Conservation (phyloP, 2,888 invertebrate genomes). For the Nycteola revayana region DNA sequence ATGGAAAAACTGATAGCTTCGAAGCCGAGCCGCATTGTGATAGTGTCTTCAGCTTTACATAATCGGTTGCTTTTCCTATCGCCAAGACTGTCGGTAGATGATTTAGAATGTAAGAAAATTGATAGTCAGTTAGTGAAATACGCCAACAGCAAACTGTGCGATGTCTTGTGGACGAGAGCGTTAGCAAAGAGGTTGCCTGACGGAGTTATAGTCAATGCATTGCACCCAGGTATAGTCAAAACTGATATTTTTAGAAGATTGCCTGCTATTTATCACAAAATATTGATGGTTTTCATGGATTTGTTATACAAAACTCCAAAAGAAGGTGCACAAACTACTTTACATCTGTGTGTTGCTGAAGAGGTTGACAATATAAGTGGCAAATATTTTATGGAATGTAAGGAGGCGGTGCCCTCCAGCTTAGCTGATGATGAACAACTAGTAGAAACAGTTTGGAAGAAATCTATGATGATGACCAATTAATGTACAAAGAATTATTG, state of each 20-base stretch:
- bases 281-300: constrained; percentile 77
- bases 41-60: constrained; percentile 63
- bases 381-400: constrained; percentile 90
- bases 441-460: constrained; percentile 89
- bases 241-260: constrained; percentile 88
- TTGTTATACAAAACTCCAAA: constrained; percentile 85
- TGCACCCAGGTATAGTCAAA: constrained; percentile 92
- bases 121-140: constrained; percentile 66
- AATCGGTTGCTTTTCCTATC: constrained; percentile 20
- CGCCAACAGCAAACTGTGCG: constrained; percentile 62
- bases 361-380: constrained; percentile 86
- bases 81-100: constrained; percentile 72
- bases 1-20: constrained; percentile 66
- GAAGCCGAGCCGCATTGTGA: constrained; percentile 65
- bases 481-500: no score
- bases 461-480: constrained; percentile 41
- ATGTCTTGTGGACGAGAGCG: constrained; percentile 65
- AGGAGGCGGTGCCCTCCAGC: constrained; percentile 77
- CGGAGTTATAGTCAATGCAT: constrained; percentile 88
- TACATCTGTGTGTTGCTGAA: constrained; percentile 87
- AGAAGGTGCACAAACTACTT: constrained; percentile 90
- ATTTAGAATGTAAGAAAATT: constrained; percentile 24
- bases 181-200: constrained; percentile 56
- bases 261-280: constrained; percentile 60
- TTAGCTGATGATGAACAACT: constrained; percentile 84